phyloP scores from a whole-genome alignment of 2,113 vertebrate genomes.

The Ancistrus triradiatus region DNA sequence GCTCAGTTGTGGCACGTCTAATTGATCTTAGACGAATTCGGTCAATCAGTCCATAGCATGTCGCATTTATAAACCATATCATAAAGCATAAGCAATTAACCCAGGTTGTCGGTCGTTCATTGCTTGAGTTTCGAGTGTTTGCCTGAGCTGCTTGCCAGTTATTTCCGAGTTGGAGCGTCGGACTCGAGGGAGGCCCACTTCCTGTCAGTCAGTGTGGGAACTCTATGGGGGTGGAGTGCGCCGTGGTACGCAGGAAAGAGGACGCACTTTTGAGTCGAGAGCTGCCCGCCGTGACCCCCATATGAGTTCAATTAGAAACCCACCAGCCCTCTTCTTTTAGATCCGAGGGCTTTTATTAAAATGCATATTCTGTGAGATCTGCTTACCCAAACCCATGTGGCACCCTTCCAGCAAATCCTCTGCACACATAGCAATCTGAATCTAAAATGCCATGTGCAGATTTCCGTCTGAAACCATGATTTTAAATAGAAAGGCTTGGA shows the following conservation, averaged over 20 bases:
- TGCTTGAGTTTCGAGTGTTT: conserved; percentile 17
- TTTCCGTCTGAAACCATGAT: background rate
- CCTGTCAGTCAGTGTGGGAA: conserved; percentile 38
- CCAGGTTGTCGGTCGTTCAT: background rate
- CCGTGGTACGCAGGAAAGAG: background rate
- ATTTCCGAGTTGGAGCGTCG: conserved; percentile 31
- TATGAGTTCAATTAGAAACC: conserved; percentile 29
- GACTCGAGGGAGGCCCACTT: conserved; percentile 29
- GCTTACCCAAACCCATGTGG: background rate
- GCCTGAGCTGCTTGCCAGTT: conserved; percentile 23
- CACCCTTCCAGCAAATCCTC: background rate
- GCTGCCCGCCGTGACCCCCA: background rate
- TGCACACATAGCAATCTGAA: conserved; percentile 7
- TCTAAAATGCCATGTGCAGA: background rate
- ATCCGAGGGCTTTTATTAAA: too few species aligned
- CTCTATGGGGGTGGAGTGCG: conserved; percentile 13
- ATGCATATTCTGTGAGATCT: background rate
- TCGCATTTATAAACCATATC: too few species aligned
- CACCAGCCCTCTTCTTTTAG: background rate
- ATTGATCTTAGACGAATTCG: too few species aligned
- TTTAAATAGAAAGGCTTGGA: conserved; percentile 31
- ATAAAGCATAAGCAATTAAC: too few species aligned
- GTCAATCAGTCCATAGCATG: too few species aligned
- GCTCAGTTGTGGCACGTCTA: too few species aligned
- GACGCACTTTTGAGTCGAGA: conserved; percentile 1